Conservation (phyloP, 2,113 vertebrate species). For the Microtus montanus region DNA sequence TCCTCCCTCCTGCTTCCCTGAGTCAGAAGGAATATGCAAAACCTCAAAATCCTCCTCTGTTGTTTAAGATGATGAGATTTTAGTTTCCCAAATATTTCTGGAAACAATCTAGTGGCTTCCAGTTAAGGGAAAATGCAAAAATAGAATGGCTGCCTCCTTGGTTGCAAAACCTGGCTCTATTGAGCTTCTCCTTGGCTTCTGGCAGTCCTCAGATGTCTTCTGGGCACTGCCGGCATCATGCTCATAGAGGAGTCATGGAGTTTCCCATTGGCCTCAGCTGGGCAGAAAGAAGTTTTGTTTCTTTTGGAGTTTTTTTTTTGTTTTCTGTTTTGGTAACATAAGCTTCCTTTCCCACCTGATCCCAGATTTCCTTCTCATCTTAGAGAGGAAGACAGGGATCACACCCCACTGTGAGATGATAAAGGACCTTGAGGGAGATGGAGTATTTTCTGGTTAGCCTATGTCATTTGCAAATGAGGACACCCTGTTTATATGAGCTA, state of each 20-base stretch:
- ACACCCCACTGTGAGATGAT: neutral
- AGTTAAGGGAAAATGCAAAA: conserved; percentile 10
- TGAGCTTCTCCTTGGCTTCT: conserved; percentile 42
- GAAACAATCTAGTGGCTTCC: conserved; percentile 24
- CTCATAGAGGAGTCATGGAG: neutral
- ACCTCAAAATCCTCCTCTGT: conserved; percentile 5
- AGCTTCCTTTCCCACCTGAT: neutral
- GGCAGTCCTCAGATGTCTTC: conserved; percentile 49
- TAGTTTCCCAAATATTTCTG: conserved; percentile 41
- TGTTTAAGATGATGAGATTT: conserved; percentile 14
- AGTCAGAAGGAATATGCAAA: neutral
- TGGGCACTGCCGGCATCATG: neutral
- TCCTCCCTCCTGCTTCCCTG: neutral
- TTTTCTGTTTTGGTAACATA: neutral
- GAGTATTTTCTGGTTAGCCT: neutral
- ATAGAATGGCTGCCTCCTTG: neutral
- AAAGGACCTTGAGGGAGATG: neutral
- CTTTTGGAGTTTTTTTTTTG: neutral
- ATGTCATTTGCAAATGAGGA: neutral
- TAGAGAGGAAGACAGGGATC: neutral
- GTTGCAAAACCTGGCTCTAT: neutral
- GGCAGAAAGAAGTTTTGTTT: neutral
- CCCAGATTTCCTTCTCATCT: neutral
- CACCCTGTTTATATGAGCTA: neutral
- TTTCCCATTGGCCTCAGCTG: conserved; percentile 35